Conservation (phyloP, 2,797 vertebrate genomes). For the Linurgus olivaceus region DNA sequence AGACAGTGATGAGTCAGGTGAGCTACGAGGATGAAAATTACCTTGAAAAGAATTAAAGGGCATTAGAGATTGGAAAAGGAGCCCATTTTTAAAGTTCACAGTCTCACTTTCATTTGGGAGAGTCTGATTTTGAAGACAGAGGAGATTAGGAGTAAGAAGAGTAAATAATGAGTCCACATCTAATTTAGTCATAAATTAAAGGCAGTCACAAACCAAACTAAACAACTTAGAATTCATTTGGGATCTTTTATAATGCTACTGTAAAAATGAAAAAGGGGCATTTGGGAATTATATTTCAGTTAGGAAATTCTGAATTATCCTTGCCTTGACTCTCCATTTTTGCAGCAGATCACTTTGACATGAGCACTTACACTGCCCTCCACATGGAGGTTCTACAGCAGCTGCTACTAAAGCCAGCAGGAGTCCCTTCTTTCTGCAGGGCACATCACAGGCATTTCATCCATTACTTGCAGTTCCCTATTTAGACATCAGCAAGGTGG, state of each 20-base stretch:
- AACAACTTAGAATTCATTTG: not conserved
- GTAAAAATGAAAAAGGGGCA: not conserved
- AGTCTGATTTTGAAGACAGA: not conserved
- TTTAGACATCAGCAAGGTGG: not conserved
- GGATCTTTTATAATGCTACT: not conserved
- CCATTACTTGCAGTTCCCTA: not conserved
- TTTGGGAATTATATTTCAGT: not conserved
- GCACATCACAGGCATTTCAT: accelerated
- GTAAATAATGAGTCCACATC: not conserved
- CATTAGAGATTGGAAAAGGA: not conserved
- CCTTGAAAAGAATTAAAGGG: not conserved
- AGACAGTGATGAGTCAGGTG: not conserved
- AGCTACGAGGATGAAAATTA: not conserved
- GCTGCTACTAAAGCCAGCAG: not conserved
- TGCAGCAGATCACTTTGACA: not conserved
- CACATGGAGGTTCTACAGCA: not conserved
- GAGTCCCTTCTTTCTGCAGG: not conserved
- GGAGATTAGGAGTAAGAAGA: not conserved
- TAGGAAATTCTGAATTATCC: not conserved
- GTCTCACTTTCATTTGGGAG: not conserved
- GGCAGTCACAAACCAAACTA: not conserved
- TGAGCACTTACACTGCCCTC: not conserved
- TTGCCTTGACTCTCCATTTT: not conserved
- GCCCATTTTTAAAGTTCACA: not conserved
- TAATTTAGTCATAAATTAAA: not conserved